Base-by-base conservation (phyloP, 2,113 vertebrate genomes). In the Crotophaga sulcirostris region DNA sequence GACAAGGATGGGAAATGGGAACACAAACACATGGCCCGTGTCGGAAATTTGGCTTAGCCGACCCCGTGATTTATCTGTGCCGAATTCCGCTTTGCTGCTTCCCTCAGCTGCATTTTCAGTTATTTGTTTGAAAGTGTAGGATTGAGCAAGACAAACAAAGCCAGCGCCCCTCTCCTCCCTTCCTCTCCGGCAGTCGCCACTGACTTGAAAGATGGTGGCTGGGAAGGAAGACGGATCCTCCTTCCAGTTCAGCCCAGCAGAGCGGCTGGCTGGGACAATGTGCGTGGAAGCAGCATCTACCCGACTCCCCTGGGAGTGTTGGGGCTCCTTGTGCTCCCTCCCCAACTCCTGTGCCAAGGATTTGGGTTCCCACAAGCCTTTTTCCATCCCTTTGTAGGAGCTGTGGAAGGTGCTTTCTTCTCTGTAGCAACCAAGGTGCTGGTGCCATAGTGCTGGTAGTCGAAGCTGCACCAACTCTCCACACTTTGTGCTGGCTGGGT, bases 91-190 rank as follows among this genome's bases (percentile, higher is more conserved):
- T 82, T 69, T 5, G 78, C 87, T 7, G 96, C 89, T 90, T 95
- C 91, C 94, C 95, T 95, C 87, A 72, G 94, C 96, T 94, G 92
- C 87, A 2, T 86, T 91, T 96, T 87, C 91, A 92, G 94, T 94
- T 93, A 88, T 74, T 96, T 96, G 87, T 90, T 96, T 90, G 49
- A 85, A 77, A 73, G 89, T 15, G 0, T 21, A 52, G 88, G 66
- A n/a, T 36, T 38, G 91, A 89, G 94, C 93, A 80, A 79, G 64
- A 79, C 96, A 96, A 96, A 97, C 95, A 95, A 93, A 97, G 94
- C 91, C 93, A 95, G 94, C 78, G 26, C 84, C 93, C 80, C 93
- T 94, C 95, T 96, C 93, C 96, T 97, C 95, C 96, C 96, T 96
- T 97, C 97, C 97, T 97, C 93, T 63, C 68, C 28, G 5, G 47